phyloP scores from a whole-genome alignment of 2,888 invertebrate genomes.

The Trypoxylon attenuatum region DNA sequence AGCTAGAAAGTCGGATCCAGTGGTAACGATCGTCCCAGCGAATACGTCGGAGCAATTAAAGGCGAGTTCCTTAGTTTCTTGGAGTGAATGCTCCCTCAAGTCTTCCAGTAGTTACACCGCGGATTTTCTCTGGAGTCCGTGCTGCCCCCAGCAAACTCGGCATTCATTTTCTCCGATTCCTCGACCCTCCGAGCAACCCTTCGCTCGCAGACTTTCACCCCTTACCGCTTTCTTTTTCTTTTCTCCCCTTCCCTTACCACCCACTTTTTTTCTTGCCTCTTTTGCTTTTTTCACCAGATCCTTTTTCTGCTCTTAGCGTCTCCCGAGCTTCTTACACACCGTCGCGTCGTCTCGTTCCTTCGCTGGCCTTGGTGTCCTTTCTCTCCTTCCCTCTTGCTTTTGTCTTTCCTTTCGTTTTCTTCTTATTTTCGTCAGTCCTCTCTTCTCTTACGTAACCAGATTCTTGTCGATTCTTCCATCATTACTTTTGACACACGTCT shows the following conservation, averaged over 20 bases:
- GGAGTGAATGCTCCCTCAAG: not conserved
- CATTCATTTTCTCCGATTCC: too few relatives aligned
- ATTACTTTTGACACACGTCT: too few relatives aligned
- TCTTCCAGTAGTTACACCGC: not conserved
- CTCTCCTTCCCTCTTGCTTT: not conserved
- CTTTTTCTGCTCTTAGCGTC: too few relatives aligned
- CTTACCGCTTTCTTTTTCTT: not conserved
- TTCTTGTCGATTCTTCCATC: too few relatives aligned
- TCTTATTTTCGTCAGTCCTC: too few relatives aligned
- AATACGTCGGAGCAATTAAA: slow-evolving; percentile 37
- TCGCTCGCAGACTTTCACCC: not conserved
- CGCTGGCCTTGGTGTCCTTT: not conserved
- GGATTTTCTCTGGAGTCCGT: not conserved
- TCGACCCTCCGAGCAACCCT: not conserved
- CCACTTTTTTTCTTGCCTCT: not conserved
- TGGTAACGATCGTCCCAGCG: slow-evolving; percentile 28
- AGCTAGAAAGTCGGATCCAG: too few relatives aligned
- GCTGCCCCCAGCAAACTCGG: too few relatives aligned
- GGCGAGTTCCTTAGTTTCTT: slow-evolving; percentile 9
- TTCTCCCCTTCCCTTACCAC: not conserved
- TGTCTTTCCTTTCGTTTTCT: not conserved
- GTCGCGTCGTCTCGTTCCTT: not conserved
- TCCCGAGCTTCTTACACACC: too few relatives aligned
- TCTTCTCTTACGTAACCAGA: too few relatives aligned
- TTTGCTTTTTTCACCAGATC: not conserved